Evolutionary conservation across 2,888 invertebrate genomes (phyloP), one percentile per base, ranked within the genome.

Genomic region (Chesias legatella): DNA sequence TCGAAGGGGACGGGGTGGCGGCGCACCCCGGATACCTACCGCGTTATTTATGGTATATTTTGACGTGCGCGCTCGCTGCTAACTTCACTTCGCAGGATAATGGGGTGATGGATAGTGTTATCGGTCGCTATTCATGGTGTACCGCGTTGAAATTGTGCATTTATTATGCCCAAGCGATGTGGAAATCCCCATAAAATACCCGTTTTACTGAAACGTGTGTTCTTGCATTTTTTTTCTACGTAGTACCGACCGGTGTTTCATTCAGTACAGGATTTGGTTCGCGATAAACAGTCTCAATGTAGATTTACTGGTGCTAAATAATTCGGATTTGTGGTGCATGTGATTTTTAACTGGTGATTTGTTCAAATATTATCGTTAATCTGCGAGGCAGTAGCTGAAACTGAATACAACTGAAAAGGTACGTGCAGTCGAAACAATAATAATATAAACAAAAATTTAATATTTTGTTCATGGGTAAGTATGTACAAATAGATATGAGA

Each of bases 61-160:
- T 88, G 88, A 88, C 88, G 80, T 88, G 73, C 62, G 60, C 68
- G 67, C 63, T 73, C 74, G 83, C 62, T 67, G 80, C 85, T 73
- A 85, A 82, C 86, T 86, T 86, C 86, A 78, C 63, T 73, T 72
- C 73, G 79, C 68, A 66, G 78, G 71, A 79, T 85, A 82, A 84
- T 83, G 76, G 82, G 79, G 79, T 84, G 86, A 86, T 85, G 84
- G 82, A 84, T 85, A 80, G 80, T 86, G 84, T 84, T 86, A 85
- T 85, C 83, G 85, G 82, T 78, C 71, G 83, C 69, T 78, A 73
- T 79, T 79, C 78, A 74, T 64, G 69, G 79, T 76, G 74, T 73
- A 75, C 67, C 63, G 73, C 68, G 77, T 67, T 67, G 58, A 68
- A 75, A 69, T 64, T 58, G 74, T 73, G 69, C 69, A 70, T 67